These are phyloP conservation scores for Pangasius djambal DNA, from an alignment of 2,797 vertebrate genomes.

Conservation along the genomic window DNA sequence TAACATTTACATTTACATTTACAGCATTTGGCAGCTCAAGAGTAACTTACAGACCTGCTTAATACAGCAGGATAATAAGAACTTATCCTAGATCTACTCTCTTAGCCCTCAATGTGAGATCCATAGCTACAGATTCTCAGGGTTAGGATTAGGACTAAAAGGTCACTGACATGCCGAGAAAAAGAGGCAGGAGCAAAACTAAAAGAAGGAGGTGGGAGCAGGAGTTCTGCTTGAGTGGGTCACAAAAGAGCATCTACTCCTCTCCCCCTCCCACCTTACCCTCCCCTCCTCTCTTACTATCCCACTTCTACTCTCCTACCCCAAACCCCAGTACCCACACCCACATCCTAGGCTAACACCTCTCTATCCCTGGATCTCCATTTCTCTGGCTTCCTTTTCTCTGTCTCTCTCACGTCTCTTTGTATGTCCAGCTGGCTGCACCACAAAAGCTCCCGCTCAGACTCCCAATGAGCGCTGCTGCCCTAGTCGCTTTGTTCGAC, in stretches of 20 bases:
- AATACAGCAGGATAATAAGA: neutral
- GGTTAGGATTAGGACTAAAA: constrained; percentile 37
- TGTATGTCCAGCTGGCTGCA: constrained; percentile 85
- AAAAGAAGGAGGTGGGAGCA: constrained; percentile 65
- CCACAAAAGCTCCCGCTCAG: constrained; percentile 78
- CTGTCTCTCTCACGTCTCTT: constrained; percentile 74
- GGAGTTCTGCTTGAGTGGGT: constrained; percentile 82
- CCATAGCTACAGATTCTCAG: constrained; percentile 42
- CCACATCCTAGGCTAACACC: constrained; percentile 65
- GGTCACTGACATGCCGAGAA: constrained; percentile 51
- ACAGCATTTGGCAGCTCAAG: neutral
- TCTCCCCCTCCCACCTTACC: constrained; percentile 59
- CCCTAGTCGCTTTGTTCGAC: constrained; percentile 82
- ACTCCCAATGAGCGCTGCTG: constrained; percentile 75
- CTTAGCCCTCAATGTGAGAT: constrained; percentile 12
- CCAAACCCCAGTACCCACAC: constrained; percentile 66
- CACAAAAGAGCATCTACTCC: constrained; percentile 73
- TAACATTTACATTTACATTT: neutral
- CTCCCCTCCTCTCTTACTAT: constrained; percentile 37
- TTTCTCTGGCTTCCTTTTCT: constrained; percentile 52
- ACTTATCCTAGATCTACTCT: neutral
- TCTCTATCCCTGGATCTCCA: constrained; percentile 49
- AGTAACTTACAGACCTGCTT: neutral
- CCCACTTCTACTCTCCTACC: constrained; percentile 42
- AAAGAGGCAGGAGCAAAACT: constrained; percentile 58